Conservation (phyloP, 2,888 invertebrate species). For the Oxyteleia sp. region DNA sequence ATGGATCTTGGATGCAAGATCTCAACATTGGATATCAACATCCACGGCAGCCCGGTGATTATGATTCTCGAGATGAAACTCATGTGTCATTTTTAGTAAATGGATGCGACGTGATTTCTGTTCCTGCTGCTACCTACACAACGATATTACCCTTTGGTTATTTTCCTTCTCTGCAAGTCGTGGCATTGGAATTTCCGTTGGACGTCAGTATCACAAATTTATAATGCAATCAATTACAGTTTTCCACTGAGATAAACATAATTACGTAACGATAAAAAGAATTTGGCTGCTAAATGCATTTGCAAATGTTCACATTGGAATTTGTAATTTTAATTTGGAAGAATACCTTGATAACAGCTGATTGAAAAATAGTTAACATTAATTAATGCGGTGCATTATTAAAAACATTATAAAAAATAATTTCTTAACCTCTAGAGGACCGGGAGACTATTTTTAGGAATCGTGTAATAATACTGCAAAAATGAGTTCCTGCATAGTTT, state of each 20-base stretch:
- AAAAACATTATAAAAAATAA: no score
- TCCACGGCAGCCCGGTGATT: conserved; percentile 52
- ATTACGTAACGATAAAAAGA: conserved; percentile 15
- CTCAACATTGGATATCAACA: conserved; percentile 76
- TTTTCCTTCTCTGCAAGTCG: conserved; percentile 91
- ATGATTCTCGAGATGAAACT: conserved; percentile 77
- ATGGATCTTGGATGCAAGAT: conserved; percentile 86
- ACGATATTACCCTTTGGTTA: conserved; percentile 93
- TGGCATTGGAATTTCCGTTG: conserved; percentile 92
- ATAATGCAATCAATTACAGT: conserved; percentile 31
- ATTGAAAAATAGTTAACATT: not conserved
- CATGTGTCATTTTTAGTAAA: conserved; percentile 86
- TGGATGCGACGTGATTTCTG: conserved; percentile 84
- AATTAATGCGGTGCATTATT: no score
- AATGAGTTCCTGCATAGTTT: no score
- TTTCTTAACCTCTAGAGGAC: no score
- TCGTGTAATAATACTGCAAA: no score
- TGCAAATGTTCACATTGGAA: not conserved
- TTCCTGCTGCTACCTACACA: conserved; percentile 91
- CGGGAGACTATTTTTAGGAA: no score
- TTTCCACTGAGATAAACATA: conserved; percentile 2
- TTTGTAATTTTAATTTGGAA: not conserved
- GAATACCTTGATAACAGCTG: no score
- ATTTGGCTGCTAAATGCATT: conserved; percentile 9
- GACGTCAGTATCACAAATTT: conserved; percentile 90